A percentile compares a stretch with the other conserved stretches of the same genome.
Evolutionary conservation across 2,888 invertebrate species (phyloP).

Genomic region (Agrenia bidenticulata): DNA sequence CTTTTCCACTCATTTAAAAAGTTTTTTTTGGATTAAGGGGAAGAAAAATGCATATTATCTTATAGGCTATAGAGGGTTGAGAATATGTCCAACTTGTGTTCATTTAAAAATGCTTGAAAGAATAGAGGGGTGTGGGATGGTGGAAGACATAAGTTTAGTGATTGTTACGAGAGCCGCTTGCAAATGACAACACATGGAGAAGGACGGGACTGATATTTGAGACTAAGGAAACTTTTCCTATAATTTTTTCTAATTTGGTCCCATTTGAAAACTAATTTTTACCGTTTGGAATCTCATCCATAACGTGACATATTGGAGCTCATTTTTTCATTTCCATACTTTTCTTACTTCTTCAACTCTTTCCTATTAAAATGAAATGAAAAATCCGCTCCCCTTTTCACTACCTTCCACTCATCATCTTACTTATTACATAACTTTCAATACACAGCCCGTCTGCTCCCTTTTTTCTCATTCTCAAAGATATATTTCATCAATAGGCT

Average conservation of each 20-base stretch:
- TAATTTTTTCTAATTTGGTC: conserved; percentile 54
- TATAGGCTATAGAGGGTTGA: too few species aligned
- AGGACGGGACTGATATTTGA: conserved; percentile 46
- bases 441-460: not conserved
- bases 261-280: conserved; percentile 54
- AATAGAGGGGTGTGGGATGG: not conserved
- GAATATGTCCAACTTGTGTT: conserved; percentile 4
- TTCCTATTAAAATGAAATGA: conserved; percentile 52
- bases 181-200: conserved; percentile 24
- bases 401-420: conserved; percentile 12
- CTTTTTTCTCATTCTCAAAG: not conserved
- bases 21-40: conserved; percentile 12
- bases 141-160: too few species aligned
- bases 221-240: conserved; percentile 51
- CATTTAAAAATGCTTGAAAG: conserved; percentile 1
- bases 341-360: conserved; percentile 33
- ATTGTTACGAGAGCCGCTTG: not conserved
- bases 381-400: conserved; percentile 49
- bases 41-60: conserved; percentile 3
- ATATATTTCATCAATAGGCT: conserved; percentile 7
- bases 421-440: conserved; percentile 4
- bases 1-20: conserved; percentile 37
- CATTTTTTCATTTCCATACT: conserved; percentile 46
- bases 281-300: conserved; percentile 54
- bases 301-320: conserved; percentile 53